phyloP scores from a whole-genome alignment of 2,888 invertebrate species.

The Limnephilus marmoratus region DNA sequence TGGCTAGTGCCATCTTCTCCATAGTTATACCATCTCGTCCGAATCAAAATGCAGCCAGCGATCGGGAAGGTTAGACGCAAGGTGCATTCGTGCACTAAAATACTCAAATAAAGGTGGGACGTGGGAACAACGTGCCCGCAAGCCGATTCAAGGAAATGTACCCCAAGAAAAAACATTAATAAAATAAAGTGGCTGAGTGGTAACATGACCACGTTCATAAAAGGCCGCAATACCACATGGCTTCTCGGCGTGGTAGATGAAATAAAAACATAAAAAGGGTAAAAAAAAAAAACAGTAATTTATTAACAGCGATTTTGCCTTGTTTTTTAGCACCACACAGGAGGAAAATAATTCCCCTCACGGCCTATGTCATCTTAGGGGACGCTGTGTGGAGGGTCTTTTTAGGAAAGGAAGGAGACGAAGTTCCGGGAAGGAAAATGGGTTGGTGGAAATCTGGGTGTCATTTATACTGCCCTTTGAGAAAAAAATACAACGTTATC shows the following conservation, averaged over 20 bases:
- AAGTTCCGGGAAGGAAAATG: too few relatives aligned
- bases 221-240: background rate
- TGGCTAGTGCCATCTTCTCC: background rate
- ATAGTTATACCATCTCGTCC: background rate
- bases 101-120: background rate
- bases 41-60: background rate
- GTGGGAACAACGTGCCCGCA: background rate
- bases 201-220: background rate
- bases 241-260: background rate
- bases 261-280: background rate
- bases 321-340: too few relatives aligned
- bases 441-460: too few relatives aligned
- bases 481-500: too few relatives aligned
- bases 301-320: background rate
- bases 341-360: too few relatives aligned
- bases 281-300: too few relatives aligned
- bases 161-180: background rate
- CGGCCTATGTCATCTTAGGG: too few relatives aligned
- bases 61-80: background rate
- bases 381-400: too few relatives aligned
- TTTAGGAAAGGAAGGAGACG: too few relatives aligned
- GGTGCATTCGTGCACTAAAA: slow-evolving; percentile 2
- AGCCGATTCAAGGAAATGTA: background rate
- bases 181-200: background rate
- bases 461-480: too few relatives aligned